Evolutionary conservation across 2,888 invertebrate genomes (phyloP).

Genomic region (Coenonympha glycerion): DNA sequence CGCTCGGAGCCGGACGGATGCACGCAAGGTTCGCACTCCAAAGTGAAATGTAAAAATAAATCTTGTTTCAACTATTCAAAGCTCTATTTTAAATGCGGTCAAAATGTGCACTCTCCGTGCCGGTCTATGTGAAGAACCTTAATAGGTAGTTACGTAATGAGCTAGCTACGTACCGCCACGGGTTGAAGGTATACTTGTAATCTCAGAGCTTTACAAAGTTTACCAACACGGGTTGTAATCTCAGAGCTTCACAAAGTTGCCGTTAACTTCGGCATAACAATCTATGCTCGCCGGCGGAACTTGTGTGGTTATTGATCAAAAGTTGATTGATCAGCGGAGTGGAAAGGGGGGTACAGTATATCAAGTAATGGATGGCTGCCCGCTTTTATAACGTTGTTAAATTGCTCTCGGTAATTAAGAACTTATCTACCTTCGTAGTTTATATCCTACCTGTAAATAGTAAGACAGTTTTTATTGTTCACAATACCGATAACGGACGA

Average conservation of each 20-base stretch:
- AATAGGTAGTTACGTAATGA: background rate
- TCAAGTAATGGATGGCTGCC: background rate
- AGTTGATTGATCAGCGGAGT: slow-evolving; percentile 2
- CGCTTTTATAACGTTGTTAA: background rate
- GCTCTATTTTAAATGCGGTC: too few species aligned
- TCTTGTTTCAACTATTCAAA: too few species aligned
- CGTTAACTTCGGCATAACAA: slow-evolving; percentile 1
- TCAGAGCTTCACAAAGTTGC: background rate
- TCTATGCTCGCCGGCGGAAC: background rate
- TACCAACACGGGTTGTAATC: background rate
- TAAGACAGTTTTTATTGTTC: too few species aligned
- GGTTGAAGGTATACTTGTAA: too few species aligned
- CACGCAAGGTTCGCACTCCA: too few species aligned
- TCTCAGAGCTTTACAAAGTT: too few species aligned
- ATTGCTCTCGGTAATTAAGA: background rate
- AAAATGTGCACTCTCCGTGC: too few species aligned
- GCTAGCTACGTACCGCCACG: too few species aligned
- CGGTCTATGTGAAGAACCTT: too few species aligned
- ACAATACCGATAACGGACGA: too few species aligned
- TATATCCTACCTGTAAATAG: background rate
- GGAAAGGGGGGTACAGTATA: background rate
- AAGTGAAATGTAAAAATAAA: too few species aligned
- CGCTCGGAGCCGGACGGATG: too few species aligned
- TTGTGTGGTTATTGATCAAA: slow-evolving; percentile 7
- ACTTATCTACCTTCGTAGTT: background rate